phyloP scores from a whole-genome alignment of 1,140 invertebrate genomes.

The Batillaria attramentaria region DNA sequence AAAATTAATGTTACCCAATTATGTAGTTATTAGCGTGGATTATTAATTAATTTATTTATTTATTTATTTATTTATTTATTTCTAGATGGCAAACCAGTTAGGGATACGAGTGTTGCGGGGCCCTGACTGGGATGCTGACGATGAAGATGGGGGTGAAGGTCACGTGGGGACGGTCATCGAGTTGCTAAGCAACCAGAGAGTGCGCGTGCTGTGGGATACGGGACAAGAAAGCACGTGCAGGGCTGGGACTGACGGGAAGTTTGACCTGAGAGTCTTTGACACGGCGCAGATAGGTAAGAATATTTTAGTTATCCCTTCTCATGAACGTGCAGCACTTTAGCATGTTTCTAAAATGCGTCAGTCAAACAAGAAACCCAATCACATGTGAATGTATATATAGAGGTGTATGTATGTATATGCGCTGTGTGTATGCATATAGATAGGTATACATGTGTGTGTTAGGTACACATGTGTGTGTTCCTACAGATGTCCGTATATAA shows the following conservation, averaged over 20 bases:
- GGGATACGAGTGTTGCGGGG: slow-evolving; percentile 46
- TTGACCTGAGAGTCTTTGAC: slow-evolving; percentile 53
- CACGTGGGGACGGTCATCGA: slow-evolving; percentile 71
- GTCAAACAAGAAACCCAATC: no score
- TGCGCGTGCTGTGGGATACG: slow-evolving; percentile 53
- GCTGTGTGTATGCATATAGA: no score
- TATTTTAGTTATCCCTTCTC: background rate
- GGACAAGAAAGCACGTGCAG: slow-evolving; percentile 45
- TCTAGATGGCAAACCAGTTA: background rate
- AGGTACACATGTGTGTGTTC: no score
- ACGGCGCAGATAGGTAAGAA: slow-evolving; percentile 43
- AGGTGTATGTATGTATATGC: no score
- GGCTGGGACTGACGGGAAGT: slow-evolving; percentile 49
- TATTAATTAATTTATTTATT: background rate
- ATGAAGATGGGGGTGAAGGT: slow-evolving; percentile 44
- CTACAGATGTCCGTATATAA: no score
- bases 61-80: background rate
- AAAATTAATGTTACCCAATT: no score
- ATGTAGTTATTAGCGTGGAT: background rate
- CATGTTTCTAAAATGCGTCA: no score
- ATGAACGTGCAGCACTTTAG: no score
- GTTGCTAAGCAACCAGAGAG: slow-evolving; percentile 40
- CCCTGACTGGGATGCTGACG: slow-evolving; percentile 40
- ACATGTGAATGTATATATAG: no score
- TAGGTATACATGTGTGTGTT: no score